Conservation (phyloP, 2,888 invertebrate genomes). For the Pherbina coryleti region DNA sequence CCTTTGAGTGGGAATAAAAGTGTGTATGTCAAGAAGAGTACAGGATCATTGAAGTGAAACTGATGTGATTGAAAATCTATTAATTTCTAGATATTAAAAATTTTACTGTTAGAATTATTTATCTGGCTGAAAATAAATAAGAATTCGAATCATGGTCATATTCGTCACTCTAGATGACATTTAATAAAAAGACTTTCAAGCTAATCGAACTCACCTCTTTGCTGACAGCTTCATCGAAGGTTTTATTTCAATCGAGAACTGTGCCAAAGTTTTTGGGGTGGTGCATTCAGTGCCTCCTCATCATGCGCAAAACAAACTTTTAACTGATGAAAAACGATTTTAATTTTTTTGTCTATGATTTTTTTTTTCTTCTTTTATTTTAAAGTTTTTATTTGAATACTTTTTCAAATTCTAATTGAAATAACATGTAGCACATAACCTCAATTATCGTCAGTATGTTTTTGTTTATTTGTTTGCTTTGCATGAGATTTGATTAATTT, state of each 20-base stretch:
- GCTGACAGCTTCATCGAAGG: neutral
- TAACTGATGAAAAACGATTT: constrained; percentile 17
- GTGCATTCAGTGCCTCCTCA: neutral
- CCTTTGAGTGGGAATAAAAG: neutral
- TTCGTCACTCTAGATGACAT: neutral
- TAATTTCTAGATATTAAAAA: neutral
- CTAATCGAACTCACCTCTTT: constrained; percentile 1
- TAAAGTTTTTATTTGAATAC: constrained; percentile 22
- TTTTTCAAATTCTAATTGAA: neutral
- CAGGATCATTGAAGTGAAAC: neutral
- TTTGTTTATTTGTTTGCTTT: neutral
- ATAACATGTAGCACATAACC: neutral
- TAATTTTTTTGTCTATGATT: neutral
- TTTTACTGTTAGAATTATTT: no score
- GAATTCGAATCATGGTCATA: no score
- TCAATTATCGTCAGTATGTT: neutral
- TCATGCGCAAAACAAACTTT: constrained; percentile 12
- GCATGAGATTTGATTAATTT: neutral
- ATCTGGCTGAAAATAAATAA: no score
- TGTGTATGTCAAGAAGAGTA: neutral
- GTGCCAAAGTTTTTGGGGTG: neutral
- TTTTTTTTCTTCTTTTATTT: constrained; percentile 7
- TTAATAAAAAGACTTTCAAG: neutral
- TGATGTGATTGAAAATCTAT: neutral
- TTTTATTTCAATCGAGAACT: neutral